Conservation (phyloP, 2,113 vertebrate genomes). For the Aldabrachelys gigantea region DNA sequence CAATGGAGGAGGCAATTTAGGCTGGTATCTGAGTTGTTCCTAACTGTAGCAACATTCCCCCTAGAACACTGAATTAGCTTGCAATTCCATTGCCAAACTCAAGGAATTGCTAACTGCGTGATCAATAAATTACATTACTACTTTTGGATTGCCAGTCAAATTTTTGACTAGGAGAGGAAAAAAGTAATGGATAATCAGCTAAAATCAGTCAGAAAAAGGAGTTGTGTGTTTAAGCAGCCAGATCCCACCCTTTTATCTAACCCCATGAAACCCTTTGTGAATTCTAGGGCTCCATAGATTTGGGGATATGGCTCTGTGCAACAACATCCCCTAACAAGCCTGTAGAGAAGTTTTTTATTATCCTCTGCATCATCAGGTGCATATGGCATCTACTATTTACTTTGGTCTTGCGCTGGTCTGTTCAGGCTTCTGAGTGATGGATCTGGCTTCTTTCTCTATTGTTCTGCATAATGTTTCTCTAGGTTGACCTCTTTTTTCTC, state of each 20-base stretch:
- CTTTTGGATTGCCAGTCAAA: slow-evolving; percentile 8
- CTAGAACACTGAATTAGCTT: not conserved
- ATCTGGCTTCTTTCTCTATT: no score
- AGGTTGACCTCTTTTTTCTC: not conserved
- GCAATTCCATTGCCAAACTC: not conserved
- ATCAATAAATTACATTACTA: not conserved
- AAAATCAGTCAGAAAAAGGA: not conserved
- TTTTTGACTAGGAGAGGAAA: not conserved
- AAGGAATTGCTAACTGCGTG: not conserved
- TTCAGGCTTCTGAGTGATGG: no score
- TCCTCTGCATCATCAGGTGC: no score
- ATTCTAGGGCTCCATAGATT: not conserved
- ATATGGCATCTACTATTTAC: no score
- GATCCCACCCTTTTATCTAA: not conserved
- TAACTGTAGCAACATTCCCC: not conserved
- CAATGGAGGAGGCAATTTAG: not conserved
- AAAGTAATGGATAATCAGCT: not conserved
- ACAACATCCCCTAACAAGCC: not conserved
- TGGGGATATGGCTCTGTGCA: not conserved
- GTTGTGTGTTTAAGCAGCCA: not conserved
- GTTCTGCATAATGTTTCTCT: not conserved
- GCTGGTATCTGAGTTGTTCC: not conserved
- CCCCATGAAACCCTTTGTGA: not conserved
- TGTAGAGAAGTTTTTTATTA: not conserved
- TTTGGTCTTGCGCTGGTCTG: no score